Base-by-base conservation (phyloP, 1,140 invertebrate species). In the Trachymyrmex cornetzi region DNA sequence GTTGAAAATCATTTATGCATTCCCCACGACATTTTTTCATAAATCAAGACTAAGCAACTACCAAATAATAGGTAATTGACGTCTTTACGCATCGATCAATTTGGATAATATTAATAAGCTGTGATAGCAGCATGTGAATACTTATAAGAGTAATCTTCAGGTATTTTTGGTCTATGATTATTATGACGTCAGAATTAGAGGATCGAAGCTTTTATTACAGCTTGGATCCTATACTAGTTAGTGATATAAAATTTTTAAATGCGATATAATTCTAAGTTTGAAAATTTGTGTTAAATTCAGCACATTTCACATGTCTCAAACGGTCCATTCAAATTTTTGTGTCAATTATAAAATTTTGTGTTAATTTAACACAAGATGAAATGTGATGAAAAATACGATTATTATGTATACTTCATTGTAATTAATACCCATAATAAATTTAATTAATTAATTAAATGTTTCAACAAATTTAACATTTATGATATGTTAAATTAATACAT, bases 81-180 rank as follows among this genome's bases (percentile, higher is more conserved):
- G 12, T 44, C 16, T n/a, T 50, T 19, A 34, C 30, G 27, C 24
- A 66, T 50, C 19, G 2, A 38, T 66, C 19, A 64, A 66, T 77
- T 77, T 6, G 5, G 3, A 30, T 30, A 11, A 50, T 22, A 79
- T 79, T 79, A 79, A 79, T 79, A 66, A 66, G 3, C 9, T 38
- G 19, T 55, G 24, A 16, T 24, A n/a, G 9, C 14, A 50, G 3
- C 53, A 3, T 38, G 11, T 48, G 53, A 55, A 48, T n/a, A 48
- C 9, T 0, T 34, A 11, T 48, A 14, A 63, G 4, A 30, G n/a
- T 34, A 79, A 66, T 27, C 77, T 79, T 79, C 24, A 63, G 24
- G 66, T 74, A 57, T 74, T 22, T 74, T 79, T 34, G 27, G 16
- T 77, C 34, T 22, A 30, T n/a, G 50, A 74, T n/a, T 44, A 24